Base-by-base conservation (phyloP, 2,888 invertebrate species). In the Morpho deidamia region DNA sequence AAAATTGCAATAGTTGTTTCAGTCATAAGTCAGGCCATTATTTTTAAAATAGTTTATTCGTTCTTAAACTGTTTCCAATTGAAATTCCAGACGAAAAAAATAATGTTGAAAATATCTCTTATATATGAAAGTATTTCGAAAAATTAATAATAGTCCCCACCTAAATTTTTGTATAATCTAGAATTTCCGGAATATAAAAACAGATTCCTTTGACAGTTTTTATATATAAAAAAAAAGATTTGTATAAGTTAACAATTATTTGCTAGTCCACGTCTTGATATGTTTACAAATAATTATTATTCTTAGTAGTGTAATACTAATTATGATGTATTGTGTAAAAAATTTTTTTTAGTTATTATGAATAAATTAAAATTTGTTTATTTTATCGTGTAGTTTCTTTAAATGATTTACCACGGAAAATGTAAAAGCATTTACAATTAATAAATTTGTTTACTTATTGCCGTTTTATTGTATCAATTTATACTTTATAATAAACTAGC, bases 301-400 rank as follows among this genome's bases (percentile, higher is more conserved):
- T 83, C 83, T 83, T 89, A 89, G 88, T 75, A 73, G 83, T 87
- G 83, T 87, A 88, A 86, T 81, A 89, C 87, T 89, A 89, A 89
- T 86, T 84, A 83, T 85, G 86, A 86, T 84, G 85, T 88, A 86
- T 83, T 84, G 83, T 89, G 87, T 85, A 87, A 86, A 85, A 86
- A 83, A 85, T 85, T 84, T 85, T 85, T 82, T 78, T 84, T 83
- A 83, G 42, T 84, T 86, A 83, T 74, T 82, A 87, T 86, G 87
- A 88, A 87, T 89, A 87, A 88, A 88, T 88, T 87, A 86, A 87
- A 88, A 86, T 87, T 89, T 89, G 88, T 88, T 89, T 88, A 89
- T 86, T 89, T 89, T 79, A 83, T 67, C 68, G 45, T 54, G 59
- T 56, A 47, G 56, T 59, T 59, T 58, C 46, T 56, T 56, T 55